Conservation (phyloP, 2,888 invertebrate genomes). For the Sinohyriopsis cumingii region DNA sequence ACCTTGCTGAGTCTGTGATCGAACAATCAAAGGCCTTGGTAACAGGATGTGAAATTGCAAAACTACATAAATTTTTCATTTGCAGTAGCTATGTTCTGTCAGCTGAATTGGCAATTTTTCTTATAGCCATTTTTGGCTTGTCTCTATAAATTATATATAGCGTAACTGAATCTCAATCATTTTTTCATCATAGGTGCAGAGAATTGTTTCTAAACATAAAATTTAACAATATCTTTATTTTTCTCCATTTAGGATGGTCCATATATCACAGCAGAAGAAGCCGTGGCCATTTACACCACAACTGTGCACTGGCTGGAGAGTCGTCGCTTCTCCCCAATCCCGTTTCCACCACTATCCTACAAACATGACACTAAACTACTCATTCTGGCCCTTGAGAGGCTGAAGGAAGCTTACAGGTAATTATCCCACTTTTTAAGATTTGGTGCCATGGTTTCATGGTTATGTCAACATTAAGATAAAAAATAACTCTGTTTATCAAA, state of each 20-base stretch:
- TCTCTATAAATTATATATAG: too few species aligned
- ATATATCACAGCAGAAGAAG: constrained; percentile 99
- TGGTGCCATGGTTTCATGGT: background rate
- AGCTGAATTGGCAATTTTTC: too few species aligned
- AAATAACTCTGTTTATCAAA: too few species aligned
- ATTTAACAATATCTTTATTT: background rate
- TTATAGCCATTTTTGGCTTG: too few species aligned
- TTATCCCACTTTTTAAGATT: background rate
- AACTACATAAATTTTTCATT: too few species aligned
- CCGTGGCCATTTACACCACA: constrained; percentile 99
- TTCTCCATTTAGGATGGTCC: constrained; percentile 86
- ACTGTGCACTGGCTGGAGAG: constrained; percentile 99
- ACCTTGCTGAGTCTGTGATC: too few species aligned
- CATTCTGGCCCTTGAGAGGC: constrained; percentile 94
- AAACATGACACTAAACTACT: constrained; percentile 99
- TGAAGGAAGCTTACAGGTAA: constrained; percentile 94
- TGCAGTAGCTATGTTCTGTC: too few species aligned
- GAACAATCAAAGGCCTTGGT: too few species aligned
- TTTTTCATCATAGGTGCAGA: too few species aligned
- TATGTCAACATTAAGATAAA: background rate
- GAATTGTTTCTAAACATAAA: too few species aligned
- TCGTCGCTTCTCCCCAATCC: constrained; percentile 97
- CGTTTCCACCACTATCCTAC: constrained; percentile 98
- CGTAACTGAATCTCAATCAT: too few species aligned
- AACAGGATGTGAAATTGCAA: too few species aligned